A percentile compares a stretch with the other conserved stretches of the same genome.
Conservation (phyloP, 2,113 vertebrate genomes). For the Lutjanus erythropterus region DNA sequence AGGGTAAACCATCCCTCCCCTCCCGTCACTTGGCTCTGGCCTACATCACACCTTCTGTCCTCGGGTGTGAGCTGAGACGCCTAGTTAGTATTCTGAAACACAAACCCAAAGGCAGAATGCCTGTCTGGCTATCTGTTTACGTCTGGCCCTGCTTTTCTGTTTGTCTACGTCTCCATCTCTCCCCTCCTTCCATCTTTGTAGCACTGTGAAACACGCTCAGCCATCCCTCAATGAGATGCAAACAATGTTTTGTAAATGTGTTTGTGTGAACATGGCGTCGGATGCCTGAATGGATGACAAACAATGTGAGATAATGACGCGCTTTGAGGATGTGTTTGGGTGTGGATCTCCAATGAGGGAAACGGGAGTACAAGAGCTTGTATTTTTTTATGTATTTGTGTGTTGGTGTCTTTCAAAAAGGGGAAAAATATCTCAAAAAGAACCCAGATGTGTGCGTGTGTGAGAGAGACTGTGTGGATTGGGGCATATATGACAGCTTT, state of each 20-base stretch:
- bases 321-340: slow-evolving; percentile 41
- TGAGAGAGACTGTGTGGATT: slow-evolving; percentile 29
- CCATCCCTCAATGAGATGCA: slow-evolving; percentile 66
- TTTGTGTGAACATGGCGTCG: slow-evolving; percentile 53
- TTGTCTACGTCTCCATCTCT: slow-evolving; percentile 62
- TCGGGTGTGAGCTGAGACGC: slow-evolving; percentile 53
- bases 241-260: slow-evolving; percentile 70
- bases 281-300: slow-evolving; percentile 59
- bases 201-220: slow-evolving; percentile 63
- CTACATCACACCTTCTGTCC: slow-evolving; percentile 57
- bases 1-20: slow-evolving; percentile 54
- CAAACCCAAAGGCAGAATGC: slow-evolving; percentile 61
- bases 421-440: slow-evolving; percentile 21
- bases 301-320: slow-evolving; percentile 66
- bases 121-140: slow-evolving; percentile 75
- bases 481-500: slow-evolving; percentile 32
- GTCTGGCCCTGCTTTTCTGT: slow-evolving; percentile 66
- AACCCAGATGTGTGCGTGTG: slow-evolving; percentile 46
- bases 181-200: slow-evolving; percentile 50
- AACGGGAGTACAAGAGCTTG: slow-evolving; percentile 29
- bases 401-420: slow-evolving; percentile 24
- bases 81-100: slow-evolving; percentile 79
- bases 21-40: slow-evolving; percentile 30
- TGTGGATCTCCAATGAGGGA: slow-evolving; percentile 30
- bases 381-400: slow-evolving; percentile 8